Percentiles rank a stretch among this genome's conserved stretches.
Evolutionary conservation across 2,113 vertebrate genomes (phyloP).

Genomic region (Marmota flaviventris): DNA sequence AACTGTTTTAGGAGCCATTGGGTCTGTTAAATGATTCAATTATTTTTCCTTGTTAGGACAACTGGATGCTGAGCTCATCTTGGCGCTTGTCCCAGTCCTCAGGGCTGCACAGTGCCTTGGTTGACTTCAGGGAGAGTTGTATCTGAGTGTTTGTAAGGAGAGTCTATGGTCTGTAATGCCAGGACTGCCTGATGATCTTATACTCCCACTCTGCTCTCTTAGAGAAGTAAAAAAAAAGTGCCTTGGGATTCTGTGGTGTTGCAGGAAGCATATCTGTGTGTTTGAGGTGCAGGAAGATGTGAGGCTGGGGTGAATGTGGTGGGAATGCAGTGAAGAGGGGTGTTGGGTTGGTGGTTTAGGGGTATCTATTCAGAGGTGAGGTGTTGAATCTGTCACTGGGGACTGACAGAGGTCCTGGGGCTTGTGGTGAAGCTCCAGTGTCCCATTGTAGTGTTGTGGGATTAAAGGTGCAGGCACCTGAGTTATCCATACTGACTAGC

Average conservation of each 20-base stretch:
- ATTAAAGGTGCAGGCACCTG: neutral
- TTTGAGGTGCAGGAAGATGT: neutral
- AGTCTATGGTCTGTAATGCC: neutral
- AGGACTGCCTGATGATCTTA: too few species aligned
- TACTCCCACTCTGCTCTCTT: accelerated
- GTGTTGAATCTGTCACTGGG: neutral
- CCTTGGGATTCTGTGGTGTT: neutral
- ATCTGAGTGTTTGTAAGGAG: neutral
- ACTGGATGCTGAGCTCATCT: neutral
- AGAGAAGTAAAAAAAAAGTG: neutral
- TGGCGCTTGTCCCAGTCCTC: neutral
- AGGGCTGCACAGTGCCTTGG: neutral
- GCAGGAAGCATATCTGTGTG: neutral
- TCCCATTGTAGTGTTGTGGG: neutral
- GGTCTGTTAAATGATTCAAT: neutral
- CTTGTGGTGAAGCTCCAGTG: neutral
- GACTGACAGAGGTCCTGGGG: neutral
- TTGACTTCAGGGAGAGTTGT: neutral
- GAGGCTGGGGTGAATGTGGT: neutral
- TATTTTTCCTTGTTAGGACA: neutral
- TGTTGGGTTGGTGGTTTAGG: neutral
- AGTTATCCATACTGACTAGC: neutral
- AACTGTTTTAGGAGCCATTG: neutral
- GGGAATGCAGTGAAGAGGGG: neutral
- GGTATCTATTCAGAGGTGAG: neutral